Conservation (phyloP, 2,113 vertebrate species). For the Brachypodius melanocephalos region DNA sequence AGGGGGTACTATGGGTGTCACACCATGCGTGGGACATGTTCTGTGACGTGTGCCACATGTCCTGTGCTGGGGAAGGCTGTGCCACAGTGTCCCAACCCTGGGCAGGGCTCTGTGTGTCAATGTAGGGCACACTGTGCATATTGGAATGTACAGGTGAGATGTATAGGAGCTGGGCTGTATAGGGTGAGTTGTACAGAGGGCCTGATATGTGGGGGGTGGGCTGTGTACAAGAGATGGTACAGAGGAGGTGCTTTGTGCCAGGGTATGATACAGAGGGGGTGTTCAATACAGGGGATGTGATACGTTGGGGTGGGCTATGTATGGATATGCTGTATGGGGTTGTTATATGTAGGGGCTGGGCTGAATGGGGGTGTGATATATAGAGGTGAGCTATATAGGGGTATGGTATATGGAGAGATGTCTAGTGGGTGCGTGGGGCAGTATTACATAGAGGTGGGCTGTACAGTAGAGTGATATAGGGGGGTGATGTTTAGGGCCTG, state of each 20-base stretch:
- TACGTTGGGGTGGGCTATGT: background rate
- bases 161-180: background rate
- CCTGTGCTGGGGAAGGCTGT: background rate
- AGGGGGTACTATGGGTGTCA: too few relatives aligned
- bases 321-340: background rate
- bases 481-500: background rate
- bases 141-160: background rate
- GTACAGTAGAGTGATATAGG: rapidly evolving
- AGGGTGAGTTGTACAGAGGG: background rate
- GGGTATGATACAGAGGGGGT: too few relatives aligned
- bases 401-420: background rate
- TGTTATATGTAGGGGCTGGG: background rate
- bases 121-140: background rate
- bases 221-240: background rate
- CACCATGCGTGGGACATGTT: background rate
- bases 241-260: background rate
- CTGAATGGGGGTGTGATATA: background rate
- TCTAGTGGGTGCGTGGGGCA: background rate
- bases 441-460: too few relatives aligned
- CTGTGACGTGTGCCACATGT: background rate
- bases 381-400: background rate
- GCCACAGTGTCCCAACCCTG: background rate
- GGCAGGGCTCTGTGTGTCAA: rapidly evolving
- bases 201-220: background rate
- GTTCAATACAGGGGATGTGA: background rate